Evolutionary conservation across 2,113 vertebrate genomes (phyloP), one percentile per base, ranked within the genome.

Genomic region (Orthonyx spaldingii): DNA sequence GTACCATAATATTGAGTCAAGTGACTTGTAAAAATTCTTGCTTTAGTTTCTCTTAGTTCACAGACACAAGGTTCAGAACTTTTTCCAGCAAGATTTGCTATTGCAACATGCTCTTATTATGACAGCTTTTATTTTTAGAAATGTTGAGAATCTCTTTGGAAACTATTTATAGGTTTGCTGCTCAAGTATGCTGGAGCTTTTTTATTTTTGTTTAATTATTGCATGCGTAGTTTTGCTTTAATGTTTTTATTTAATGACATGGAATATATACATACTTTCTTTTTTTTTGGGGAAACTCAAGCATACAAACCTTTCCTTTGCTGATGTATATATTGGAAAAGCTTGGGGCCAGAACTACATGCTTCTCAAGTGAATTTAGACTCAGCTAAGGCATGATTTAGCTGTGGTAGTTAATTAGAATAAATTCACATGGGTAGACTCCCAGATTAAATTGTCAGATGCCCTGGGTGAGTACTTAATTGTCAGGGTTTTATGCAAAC

Each of bases 11-110:
- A 94, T 89, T 86, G 90, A 94, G 82, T 66, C 90, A 84, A 95
- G 88, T 59, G 83, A 86, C 93, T 94, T 96, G 82, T 94, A 94
- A 94, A 96, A 97, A 94, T 93, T 90, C 95, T 88, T 95, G 44
- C 35, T 83, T 91, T 80, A 70, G 59, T 90, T 94, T 91, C 33
- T 90, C 65, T 78, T 89, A 81, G 89, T 89, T 96, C 86, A 80
- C 68, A 92, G 65, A 72, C 55, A 57, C 28, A 52, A 81, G n/a
- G 50, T 87, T 84, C 85, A 84, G 85, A 78, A 90, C 64, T 56
- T 95, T 92, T 78, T 96, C 63, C 84, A 65, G 68, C 33, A 91
- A 74, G 68, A 66, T 87, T 83, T 66, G 66, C 82, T 87, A 46
- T 94, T 96, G 59, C 82, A 87, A 46, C 89, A 47, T 53, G 57